A percentile compares a stretch with the other conserved stretches of the same genome.
These are phyloP conservation scores for Episyrphus balteatus DNA, from an alignment of 1,140 invertebrate species.

Conservation along the genomic window DNA sequence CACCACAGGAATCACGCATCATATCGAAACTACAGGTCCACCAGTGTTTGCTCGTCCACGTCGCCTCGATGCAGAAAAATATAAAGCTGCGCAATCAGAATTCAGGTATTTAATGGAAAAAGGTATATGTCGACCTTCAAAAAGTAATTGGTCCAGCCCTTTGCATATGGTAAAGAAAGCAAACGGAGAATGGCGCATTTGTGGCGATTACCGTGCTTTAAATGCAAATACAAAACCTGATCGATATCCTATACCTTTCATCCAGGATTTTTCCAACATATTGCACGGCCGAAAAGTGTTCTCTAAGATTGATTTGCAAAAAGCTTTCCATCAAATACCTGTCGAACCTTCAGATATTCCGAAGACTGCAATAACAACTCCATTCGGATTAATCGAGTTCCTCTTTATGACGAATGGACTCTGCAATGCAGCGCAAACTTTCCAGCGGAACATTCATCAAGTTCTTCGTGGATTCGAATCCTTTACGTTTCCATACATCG, in stretches of 20 bases:
- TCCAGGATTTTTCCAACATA: slow-evolving; percentile 23
- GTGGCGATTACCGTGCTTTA: slow-evolving; percentile 38
- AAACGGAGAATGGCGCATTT: slow-evolving; percentile 25
- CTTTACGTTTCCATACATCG: slow-evolving; percentile 25
- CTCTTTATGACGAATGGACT: slow-evolving; percentile 32
- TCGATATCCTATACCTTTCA: slow-evolving; percentile 28
- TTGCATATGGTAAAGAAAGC: slow-evolving; percentile 35
- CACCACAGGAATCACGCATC: background rate
- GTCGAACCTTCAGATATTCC: slow-evolving; percentile 20
- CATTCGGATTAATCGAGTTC: slow-evolving; percentile 35
- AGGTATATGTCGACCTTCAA: slow-evolving; percentile 28
- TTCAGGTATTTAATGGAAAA: slow-evolving; percentile 2
- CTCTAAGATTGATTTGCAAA: slow-evolving; percentile 36
- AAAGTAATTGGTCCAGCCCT: slow-evolving; percentile 37
- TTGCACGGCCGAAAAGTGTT: slow-evolving; percentile 35
- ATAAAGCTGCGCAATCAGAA: slow-evolving; percentile 16
- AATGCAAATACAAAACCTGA: slow-evolving; percentile 35
- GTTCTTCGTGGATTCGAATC: slow-evolving; percentile 30
- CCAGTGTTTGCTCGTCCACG: slow-evolving; percentile 21
- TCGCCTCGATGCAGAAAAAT: slow-evolving; percentile 26
- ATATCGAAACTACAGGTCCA: slow-evolving; percentile 19
- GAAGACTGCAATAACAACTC: slow-evolving; percentile 32
- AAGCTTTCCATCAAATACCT: slow-evolving; percentile 40
- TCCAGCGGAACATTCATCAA: slow-evolving; percentile 40
- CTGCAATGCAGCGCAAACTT: slow-evolving; percentile 31